Percentiles rank a stretch among this genome's conserved stretches.
Conservation (phyloP, 2,113 vertebrate species). For the Coregonus clupeaformis region DNA sequence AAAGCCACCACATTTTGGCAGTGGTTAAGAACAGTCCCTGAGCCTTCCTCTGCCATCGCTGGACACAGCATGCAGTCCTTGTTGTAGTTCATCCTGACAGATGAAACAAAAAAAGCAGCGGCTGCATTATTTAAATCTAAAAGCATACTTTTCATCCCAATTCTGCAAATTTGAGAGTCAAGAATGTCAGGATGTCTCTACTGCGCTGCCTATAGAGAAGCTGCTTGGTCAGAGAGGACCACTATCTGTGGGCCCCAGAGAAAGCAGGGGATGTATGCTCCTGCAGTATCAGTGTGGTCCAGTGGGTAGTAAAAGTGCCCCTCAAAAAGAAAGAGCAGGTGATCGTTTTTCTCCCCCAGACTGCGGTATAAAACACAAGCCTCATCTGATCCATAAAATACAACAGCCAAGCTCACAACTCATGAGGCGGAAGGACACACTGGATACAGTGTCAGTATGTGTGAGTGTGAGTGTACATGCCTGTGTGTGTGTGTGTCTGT, state of each 20-base stretch:
- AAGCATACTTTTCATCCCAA: no score
- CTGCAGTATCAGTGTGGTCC: slow-evolving; percentile 15
- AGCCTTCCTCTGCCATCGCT: no score
- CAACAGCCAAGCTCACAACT: slow-evolving; percentile 49
- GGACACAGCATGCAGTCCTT: neutral
- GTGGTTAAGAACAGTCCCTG: no score
- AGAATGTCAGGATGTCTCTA: no score
- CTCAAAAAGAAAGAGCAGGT: slow-evolving; percentile 44
- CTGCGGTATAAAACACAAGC: slow-evolving; percentile 54
- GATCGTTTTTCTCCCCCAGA: slow-evolving; percentile 58
- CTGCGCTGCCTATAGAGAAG: no score
- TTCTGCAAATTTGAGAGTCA: no score
- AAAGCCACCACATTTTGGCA: no score
- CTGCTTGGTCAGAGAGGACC: neutral
- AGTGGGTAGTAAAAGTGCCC: slow-evolving; percentile 46
- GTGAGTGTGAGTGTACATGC: slow-evolving; percentile 27
- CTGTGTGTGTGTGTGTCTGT: slow-evolving; percentile 30
- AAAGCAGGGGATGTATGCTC: neutral
- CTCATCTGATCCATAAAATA: slow-evolving; percentile 53
- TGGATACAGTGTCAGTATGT: slow-evolving; percentile 25
- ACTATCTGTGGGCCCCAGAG: neutral
- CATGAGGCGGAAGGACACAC: slow-evolving; percentile 24
- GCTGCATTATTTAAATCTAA: no score
- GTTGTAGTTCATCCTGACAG: neutral
- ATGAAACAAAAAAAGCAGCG: no score